These are phyloP conservation scores for Caradrina kadenii DNA, from an alignment of 2,888 invertebrate species.

Conservation along the genomic window DNA sequence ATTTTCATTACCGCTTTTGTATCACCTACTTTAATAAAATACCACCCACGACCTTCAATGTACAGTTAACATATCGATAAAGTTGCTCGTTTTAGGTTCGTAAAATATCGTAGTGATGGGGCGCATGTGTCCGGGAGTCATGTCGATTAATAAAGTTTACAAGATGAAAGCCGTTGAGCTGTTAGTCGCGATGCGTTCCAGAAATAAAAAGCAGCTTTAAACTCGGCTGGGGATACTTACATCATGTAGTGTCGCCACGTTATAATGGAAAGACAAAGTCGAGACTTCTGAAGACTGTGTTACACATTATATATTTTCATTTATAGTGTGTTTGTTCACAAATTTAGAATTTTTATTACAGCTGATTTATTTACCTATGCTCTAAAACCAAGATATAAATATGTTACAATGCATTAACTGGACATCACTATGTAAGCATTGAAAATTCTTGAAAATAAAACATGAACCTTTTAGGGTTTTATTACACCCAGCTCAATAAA, in stretches of 20 bases:
- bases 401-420: background rate
- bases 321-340: background rate
- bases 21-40: background rate
- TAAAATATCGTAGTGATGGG: slow-evolving; percentile 66
- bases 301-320: background rate
- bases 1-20: slow-evolving; percentile 60
- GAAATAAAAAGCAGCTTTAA: slow-evolving; percentile 87
- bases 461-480: background rate
- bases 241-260: slow-evolving; percentile 66
- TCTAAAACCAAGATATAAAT: background rate
- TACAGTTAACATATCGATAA: slow-evolving; percentile 52
- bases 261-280: slow-evolving; percentile 45
- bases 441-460: background rate
- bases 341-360: background rate
- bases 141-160: slow-evolving; percentile 90
- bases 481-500: slow-evolving; percentile 14
- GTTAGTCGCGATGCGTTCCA: slow-evolving; percentile 86
- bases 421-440: too few species aligned
- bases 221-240: slow-evolving; percentile 86
- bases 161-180: slow-evolving; percentile 89
- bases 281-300: slow-evolving; percentile 7
- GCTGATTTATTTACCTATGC: too few species aligned
- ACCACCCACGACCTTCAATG: slow-evolving; percentile 60
- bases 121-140: slow-evolving; percentile 83
- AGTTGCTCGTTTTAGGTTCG: slow-evolving; percentile 34